Base-by-base conservation (phyloP, 2,797 vertebrate species). In the Bufotes viridis region DNA sequence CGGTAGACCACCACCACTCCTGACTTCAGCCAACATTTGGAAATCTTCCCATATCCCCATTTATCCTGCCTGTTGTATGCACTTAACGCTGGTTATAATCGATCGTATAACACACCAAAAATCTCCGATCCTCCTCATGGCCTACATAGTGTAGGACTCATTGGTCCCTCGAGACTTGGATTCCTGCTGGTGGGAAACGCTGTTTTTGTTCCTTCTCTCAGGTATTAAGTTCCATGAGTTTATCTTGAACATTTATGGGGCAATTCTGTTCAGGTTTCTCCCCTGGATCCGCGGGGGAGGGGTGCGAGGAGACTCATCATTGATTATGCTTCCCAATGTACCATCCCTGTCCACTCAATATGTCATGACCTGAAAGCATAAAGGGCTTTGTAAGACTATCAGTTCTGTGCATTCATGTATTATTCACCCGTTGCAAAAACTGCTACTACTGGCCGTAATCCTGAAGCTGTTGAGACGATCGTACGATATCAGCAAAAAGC, bases 161-260 rank as follows among this genome's bases (percentile, higher is more conserved):
- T 26, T 3, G 12, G 79, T 60, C 70, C 87, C 60, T n/a, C 55
- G 53, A 81, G 67, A 81, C 61, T 81, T 26, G 11, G 49, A 74
- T 88, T 80, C 78, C 78, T 67, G 63, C 55, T 69, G 15, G 20
- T 82, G 53, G 79, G 70, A 58, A 24, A 58, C 15, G 9, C 78
- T 79, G 53, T 18, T 69, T 89, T 87, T 26, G 55, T 87, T 78
- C 61, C 82, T 89, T 89, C 79, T 89, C 88, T 89, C 88, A 89
- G 88, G 88, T 89, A 89, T 89, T 89, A 1, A 76, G 81, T 86
- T 82, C 88, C 84, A 82, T 86, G 88, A 82, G 88, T 83, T 87
- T 75, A 79, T 65, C 75, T 81, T 58, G 70, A 86, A 83, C 82
- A 76, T 89, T 89, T 89, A 53, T 87, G 85, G 85, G 84, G 84